phyloP scores from a whole-genome alignment of 2,113 vertebrate genomes.

The Anguilla rostrata region DNA sequence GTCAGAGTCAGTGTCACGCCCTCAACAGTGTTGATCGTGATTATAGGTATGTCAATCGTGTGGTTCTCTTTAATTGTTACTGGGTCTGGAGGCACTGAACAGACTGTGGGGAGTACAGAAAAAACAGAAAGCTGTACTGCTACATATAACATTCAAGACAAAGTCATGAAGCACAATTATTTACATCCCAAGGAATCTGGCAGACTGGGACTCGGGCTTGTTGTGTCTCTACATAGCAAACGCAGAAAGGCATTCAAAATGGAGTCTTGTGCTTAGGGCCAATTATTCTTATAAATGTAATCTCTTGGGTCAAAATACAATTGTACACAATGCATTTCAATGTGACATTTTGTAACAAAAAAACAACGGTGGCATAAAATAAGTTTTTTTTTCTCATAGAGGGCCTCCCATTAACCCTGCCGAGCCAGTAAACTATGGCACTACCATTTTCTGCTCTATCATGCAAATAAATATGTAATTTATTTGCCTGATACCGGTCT shows the following conservation, averaged over 20 bases:
- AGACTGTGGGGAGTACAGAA: slow-evolving; percentile 55
- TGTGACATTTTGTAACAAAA: background rate
- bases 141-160: background rate
- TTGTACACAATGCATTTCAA: background rate
- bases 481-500: no score
- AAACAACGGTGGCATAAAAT: background rate
- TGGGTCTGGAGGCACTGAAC: slow-evolving; percentile 56
- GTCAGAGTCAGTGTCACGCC: slow-evolving; percentile 58
- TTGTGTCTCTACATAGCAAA: background rate
- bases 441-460: background rate
- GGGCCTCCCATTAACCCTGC: background rate
- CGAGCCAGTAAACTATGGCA: background rate
- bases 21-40: slow-evolving; percentile 48
- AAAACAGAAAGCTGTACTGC: background rate
- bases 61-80: slow-evolving; percentile 66
- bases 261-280: background rate
- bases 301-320: no score
- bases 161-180: background rate
- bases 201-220: background rate
- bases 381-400: no score
- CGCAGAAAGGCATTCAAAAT: background rate
- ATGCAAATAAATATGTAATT: background rate
- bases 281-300: background rate
- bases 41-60: slow-evolving; percentile 59
- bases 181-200: background rate